phyloP scores from a whole-genome alignment of 2,113 vertebrate species.

The Poecilia latipinna region DNA sequence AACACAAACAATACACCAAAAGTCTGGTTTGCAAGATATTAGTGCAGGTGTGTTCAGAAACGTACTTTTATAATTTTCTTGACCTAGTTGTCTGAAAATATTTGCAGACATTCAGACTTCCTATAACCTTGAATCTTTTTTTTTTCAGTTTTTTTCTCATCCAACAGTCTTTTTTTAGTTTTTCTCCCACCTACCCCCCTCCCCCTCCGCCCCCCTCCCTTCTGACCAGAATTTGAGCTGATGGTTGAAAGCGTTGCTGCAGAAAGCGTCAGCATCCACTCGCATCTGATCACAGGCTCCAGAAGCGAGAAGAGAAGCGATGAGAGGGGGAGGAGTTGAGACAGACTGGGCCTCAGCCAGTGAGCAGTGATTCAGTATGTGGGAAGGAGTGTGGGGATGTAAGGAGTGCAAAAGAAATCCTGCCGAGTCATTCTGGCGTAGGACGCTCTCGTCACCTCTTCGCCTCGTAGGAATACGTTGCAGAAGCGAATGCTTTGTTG shows the following conservation, averaged over 20 bases:
- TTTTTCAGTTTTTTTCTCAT: constrained; percentile 3
- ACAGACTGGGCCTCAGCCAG: constrained; percentile 73
- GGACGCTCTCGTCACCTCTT: constrained; percentile 68
- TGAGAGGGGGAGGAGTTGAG: constrained; percentile 58
- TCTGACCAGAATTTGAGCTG: constrained; percentile 46
- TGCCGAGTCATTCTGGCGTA: constrained; percentile 77
- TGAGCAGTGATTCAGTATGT: constrained; percentile 72
- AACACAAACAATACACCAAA: no score
- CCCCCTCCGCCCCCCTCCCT: background rate
- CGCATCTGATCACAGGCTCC: constrained; percentile 58
- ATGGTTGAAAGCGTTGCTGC: constrained; percentile 58
- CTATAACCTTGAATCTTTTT: background rate
- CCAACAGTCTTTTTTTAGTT: constrained; percentile 16
- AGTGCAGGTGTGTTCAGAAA: no score
- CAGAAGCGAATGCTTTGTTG: constrained; percentile 53
- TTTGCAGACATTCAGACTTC: background rate
- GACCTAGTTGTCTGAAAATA: no score
- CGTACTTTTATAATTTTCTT: no score
- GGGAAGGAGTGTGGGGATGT: constrained; percentile 62
- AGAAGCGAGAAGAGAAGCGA: constrained; percentile 25
- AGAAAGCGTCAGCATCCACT: constrained; percentile 65
- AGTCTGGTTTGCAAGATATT: no score
- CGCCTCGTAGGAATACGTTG: constrained; percentile 60
- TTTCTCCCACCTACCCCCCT: background rate
- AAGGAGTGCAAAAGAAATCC: constrained; percentile 64